phyloP scores from a whole-genome alignment of 2,888 invertebrate species.

The Theretra japonica region DNA sequence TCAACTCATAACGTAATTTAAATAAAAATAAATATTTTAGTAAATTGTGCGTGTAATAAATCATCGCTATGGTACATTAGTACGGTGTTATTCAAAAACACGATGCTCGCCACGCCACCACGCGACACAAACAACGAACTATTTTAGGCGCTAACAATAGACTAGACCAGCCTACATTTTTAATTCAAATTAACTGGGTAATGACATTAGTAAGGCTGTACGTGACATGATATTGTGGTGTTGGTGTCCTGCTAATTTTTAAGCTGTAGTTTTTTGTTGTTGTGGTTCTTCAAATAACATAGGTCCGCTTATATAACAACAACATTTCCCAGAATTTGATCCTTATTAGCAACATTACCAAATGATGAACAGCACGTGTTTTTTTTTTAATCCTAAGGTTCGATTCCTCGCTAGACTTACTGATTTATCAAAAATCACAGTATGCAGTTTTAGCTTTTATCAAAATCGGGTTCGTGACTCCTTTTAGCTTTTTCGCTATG shows the following conservation, averaged over 20 bases:
- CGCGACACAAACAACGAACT: background rate
- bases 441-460: too few species aligned
- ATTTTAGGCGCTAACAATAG: slow-evolving; percentile 8
- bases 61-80: background rate
- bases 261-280: too few species aligned
- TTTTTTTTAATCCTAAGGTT: too few species aligned
- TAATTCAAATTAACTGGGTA: background rate
- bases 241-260: background rate
- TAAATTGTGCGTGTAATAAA: slow-evolving; percentile 14
- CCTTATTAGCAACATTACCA: too few species aligned
- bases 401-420: too few species aligned
- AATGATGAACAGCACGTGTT: too few species aligned
- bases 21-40: background rate
- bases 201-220: background rate
- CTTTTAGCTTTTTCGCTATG: too few species aligned
- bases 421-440: too few species aligned
- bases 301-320: too few species aligned
- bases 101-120: background rate
- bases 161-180: slow-evolving; percentile 4
- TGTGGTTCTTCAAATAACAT: too few species aligned
- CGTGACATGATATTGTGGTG: background rate
- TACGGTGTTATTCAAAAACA: background rate
- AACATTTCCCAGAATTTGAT: too few species aligned
- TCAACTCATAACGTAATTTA: background rate
- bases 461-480: too few species aligned